These are phyloP conservation scores for Gallinago jamesoni DNA, from an alignment of 2,113 vertebrate species.

Conservation along the genomic window DNA sequence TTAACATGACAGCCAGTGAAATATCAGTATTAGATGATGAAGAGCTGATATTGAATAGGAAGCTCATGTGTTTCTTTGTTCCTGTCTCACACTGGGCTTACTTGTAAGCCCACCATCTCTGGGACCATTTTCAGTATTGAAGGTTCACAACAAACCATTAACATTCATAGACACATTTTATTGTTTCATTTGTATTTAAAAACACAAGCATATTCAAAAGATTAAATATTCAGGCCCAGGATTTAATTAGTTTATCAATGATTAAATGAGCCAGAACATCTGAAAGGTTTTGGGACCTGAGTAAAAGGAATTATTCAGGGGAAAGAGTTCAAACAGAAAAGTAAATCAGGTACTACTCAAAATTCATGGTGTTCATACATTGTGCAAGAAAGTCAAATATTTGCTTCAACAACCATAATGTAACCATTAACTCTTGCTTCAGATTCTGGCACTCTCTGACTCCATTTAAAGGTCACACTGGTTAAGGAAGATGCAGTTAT, in stretches of 20 bases:
- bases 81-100: background rate
- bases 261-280: background rate
- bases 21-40: background rate
- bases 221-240: background rate
- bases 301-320: background rate
- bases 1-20: background rate
- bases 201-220: background rate
- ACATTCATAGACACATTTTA: background rate
- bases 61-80: background rate
- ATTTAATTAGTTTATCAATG: background rate
- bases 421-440: constrained; percentile 85
- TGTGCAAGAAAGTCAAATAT: constrained; percentile 87
- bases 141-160: background rate
- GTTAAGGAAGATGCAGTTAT: background rate
- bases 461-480: constrained; percentile 43
- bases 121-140: background rate
- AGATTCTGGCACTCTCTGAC: constrained; percentile 32
- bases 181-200: background rate
- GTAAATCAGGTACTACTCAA: constrained; percentile 31
- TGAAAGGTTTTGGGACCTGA: background rate
- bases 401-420: constrained; percentile 74
- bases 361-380: constrained; percentile 47
- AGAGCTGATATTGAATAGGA: background rate
- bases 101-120: background rate
- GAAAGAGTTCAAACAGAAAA: constrained; percentile 39